These are phyloP conservation scores for Norana najaformis DNA, from an alignment of 2,888 invertebrate species.

Conservation along the genomic window DNA sequence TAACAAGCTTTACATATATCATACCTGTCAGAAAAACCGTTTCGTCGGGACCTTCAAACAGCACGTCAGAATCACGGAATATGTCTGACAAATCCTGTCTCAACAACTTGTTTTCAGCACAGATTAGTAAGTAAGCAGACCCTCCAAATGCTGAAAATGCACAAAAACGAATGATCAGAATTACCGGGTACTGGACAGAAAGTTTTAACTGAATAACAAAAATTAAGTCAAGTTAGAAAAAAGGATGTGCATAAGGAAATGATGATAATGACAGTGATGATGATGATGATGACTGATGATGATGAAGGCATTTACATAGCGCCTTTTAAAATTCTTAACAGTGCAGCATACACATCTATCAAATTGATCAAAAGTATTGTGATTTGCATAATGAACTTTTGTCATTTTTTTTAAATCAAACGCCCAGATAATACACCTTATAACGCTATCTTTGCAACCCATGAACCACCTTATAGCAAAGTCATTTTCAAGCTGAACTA, in stretches of 20 bases:
- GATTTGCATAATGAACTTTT: background rate
- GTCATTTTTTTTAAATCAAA: background rate
- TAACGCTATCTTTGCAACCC: no score
- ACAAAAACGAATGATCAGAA: background rate
- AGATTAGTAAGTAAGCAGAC: constrained; percentile 48
- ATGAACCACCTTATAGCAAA: no score
- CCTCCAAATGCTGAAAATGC: constrained; percentile 31
- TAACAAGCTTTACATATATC: background rate
- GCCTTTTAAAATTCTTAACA: no score
- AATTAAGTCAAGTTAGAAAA: background rate
- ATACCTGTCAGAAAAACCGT: constrained; percentile 25
- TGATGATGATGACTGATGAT: background rate
- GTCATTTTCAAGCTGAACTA: no score
- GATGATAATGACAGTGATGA: background rate
- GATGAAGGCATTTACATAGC: no score
- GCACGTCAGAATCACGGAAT: constrained; percentile 37
- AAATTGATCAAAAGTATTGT: background rate
- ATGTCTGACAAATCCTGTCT: constrained; percentile 50
- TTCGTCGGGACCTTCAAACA: constrained; percentile 30
- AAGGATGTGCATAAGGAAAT: background rate
- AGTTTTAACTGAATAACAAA: background rate
- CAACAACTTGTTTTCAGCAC: constrained; percentile 51
- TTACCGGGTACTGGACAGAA: background rate
- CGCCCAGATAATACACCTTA: no score
- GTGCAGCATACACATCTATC: background rate